Conservation (phyloP, 2,113 vertebrate genomes). For the Rhinoptilus africanus region DNA sequence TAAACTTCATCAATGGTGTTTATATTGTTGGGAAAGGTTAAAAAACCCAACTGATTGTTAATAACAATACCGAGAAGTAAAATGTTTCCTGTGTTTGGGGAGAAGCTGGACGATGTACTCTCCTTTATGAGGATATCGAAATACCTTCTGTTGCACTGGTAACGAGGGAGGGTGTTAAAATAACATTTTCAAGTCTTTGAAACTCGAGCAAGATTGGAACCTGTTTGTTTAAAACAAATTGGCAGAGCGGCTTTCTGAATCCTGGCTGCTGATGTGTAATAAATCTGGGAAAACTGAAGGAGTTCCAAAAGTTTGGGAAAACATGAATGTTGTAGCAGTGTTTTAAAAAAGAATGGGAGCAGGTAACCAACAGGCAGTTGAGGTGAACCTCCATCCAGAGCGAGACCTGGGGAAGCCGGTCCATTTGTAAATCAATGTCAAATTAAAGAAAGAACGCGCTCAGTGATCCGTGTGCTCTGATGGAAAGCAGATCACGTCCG, state of each 20-base stretch:
- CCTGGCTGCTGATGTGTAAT: neutral
- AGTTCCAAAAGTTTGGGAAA: neutral
- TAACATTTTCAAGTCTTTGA: neutral
- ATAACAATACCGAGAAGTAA: neutral
- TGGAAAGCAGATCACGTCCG: neutral
- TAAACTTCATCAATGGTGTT: neutral
- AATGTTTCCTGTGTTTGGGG: neutral
- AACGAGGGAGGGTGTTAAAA: neutral
- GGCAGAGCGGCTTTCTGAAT: neutral
- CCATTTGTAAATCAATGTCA: neutral
- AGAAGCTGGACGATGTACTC: neutral
- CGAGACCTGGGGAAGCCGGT: neutral
- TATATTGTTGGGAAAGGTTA: neutral
- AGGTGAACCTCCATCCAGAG: neutral
- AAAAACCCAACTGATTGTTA: neutral
- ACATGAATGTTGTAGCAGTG: neutral
- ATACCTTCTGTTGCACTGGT: neutral
- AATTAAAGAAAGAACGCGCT: neutral
- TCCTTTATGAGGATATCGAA: neutral
- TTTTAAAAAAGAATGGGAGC: neutral
- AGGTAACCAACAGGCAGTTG: neutral
- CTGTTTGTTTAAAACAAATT: slow-evolving; percentile 1
- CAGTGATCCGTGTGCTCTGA: neutral
- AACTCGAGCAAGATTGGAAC: neutral
- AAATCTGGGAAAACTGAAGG: neutral